Evolutionary conservation across 2,113 vertebrate species (phyloP), one percentile per base, ranked within the genome.

Genomic region (Silurus asotus): DNA sequence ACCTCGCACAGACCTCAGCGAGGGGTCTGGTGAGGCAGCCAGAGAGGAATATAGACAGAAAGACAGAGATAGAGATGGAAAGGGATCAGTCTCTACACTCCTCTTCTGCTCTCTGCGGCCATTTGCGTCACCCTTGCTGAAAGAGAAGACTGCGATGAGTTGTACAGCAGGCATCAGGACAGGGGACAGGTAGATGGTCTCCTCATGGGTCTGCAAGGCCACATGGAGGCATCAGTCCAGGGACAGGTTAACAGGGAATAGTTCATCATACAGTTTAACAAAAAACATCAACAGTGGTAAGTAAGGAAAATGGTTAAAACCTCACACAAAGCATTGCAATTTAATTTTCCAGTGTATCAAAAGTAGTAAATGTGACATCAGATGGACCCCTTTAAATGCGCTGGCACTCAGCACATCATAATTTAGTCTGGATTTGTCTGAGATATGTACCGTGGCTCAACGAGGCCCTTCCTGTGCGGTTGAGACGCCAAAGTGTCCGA

Each of bases 1-100:
- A 94, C 92, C 91, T 93, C 91, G 95, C 90, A 93, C 89, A 93
- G 92, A 91, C 55, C 90, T 93, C 90, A 87, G 90, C 89, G 7
- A 88, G 81, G 37, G 84, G 65, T 84, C 85, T 58, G 83, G 83
- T 84, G 81, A 86, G 65, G 81, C 64, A 70, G 74, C 67, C 62
- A 82, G 37, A 87, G 70, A 82, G 70, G 84, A 55, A 86, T 19
- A 87, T 15, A 89, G n/a, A 79, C 11, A 87, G 69, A 88, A 79
- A 79, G 55, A 86, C 55, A 88, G 15, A 88, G 28, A 89, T 15
- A 86, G 75, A 84, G 69, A 89, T 69, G 89, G 20, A 85, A 79
- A 15, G 51, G 77, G 75, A 80, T 90, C 88, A 67, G 89, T 89
- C 75, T 90, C 64, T 49, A 58, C 65, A 85, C 89, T 81, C 77